A percentile compares a stretch with the other conserved stretches of the same genome.
Conservation (phyloP, 1,140 invertebrate species). For the Sitodiplosis mosellana region DNA sequence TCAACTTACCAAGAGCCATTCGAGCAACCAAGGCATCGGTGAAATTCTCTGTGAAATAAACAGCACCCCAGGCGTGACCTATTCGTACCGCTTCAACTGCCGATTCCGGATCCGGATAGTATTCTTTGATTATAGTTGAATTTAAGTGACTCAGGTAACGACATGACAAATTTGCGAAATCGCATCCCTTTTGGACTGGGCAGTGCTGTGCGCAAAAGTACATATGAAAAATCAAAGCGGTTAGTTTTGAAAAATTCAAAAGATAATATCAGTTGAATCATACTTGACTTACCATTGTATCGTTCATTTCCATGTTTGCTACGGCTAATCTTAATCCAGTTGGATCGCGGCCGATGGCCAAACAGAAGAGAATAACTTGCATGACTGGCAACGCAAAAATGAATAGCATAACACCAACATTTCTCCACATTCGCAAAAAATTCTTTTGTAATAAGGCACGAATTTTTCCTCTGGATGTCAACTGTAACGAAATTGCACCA, state of each 20-base stretch:
- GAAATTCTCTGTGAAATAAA: slow-evolving; percentile 75
- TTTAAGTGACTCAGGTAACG: slow-evolving; percentile 50
- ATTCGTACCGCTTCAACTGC: slow-evolving; percentile 49
- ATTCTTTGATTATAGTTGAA: slow-evolving; percentile 46
- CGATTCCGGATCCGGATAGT: slow-evolving; percentile 41
- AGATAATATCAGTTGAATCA: background rate
- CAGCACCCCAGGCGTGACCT: slow-evolving; percentile 68
- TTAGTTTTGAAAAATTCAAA: background rate
- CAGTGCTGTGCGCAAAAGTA: slow-evolving; percentile 14
- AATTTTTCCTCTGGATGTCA: slow-evolving; percentile 48
- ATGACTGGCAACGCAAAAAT: slow-evolving; percentile 81
- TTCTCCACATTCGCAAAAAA: slow-evolving; percentile 79
- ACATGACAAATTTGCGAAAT: slow-evolving; percentile 51
- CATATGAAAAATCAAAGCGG: background rate
- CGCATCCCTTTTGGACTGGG: slow-evolving; percentile 36
- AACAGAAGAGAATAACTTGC: slow-evolving; percentile 88
- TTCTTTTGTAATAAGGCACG: slow-evolving; percentile 80
- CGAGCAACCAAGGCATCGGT: slow-evolving; percentile 57
- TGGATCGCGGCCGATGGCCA: slow-evolving; percentile 83
- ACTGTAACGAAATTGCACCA: slow-evolving; percentile 10
- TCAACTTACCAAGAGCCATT: slow-evolving; percentile 37
- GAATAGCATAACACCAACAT: slow-evolving; percentile 80
- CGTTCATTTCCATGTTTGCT: slow-evolving; percentile 62
- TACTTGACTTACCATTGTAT: slow-evolving; percentile 26
- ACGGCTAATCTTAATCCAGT: slow-evolving; percentile 66